phyloP scores from a whole-genome alignment of 2,888 invertebrate genomes.

The Cryptus armator region DNA sequence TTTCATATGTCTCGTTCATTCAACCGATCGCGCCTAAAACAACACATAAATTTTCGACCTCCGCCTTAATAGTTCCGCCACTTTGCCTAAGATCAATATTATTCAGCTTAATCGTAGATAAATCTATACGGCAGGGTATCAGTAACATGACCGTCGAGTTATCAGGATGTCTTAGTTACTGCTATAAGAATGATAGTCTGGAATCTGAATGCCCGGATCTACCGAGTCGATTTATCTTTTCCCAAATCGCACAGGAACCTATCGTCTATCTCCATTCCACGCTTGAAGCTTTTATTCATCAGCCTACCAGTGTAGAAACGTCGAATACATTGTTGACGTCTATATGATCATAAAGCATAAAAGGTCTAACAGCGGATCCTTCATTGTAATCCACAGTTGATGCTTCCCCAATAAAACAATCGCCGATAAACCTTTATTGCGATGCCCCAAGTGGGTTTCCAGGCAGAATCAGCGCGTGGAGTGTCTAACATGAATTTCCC shows the following conservation, averaged over 20 bases:
- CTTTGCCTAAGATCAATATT: neutral
- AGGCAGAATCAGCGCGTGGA: neutral
- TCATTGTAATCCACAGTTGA: too few relatives aligned
- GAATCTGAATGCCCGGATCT: neutral
- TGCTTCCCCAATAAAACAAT: too few relatives aligned
- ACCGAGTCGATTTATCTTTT: too few relatives aligned
- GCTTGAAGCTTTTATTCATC: too few relatives aligned
- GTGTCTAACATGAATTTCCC: neutral
- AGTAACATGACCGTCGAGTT: neutral
- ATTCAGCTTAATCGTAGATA: neutral
- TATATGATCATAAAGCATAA: neutral
- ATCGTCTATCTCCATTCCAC: too few relatives aligned
- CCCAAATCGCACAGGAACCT: too few relatives aligned
- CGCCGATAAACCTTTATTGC: neutral
- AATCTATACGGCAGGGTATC: neutral
- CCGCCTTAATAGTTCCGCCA: neutral
- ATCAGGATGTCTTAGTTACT: neutral
- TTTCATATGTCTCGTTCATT: conserved; percentile 1
- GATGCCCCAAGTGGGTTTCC: neutral
- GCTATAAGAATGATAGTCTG: neutral
- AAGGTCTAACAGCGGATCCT: neutral
- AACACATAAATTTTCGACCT: neutral
- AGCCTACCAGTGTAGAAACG: too few relatives aligned
- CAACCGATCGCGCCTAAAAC: neutral
- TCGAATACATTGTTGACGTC: neutral